These are phyloP conservation scores for Hirtodrosophila confusa DNA, from an alignment of 2,888 invertebrate genomes.

Conservation along the genomic window DNA sequence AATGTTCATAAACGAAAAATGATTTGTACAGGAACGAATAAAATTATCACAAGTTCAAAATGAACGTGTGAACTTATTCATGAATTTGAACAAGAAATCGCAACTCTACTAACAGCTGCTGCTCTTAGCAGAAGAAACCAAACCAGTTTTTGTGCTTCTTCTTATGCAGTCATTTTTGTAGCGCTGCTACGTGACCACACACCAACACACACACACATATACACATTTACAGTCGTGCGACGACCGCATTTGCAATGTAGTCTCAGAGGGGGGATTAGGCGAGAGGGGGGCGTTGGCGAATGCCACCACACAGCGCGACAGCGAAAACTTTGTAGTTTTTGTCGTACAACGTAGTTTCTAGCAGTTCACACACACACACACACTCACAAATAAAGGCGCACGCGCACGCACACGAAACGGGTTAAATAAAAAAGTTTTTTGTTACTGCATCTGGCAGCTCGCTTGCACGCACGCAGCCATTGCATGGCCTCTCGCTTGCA, in stretches of 20 bases:
- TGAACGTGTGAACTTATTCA: no score
- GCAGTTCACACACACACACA: conserved; percentile 34
- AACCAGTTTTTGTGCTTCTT: conserved; percentile 53
- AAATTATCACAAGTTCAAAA: no score
- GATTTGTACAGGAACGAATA: no score
- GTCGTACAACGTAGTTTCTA: conserved; percentile 64
- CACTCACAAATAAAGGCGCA: conserved; percentile 45
- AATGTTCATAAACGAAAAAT: no score
- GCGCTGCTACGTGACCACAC: conserved; percentile 72
- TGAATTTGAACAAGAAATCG: no score
- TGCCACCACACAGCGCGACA: conserved; percentile 71
- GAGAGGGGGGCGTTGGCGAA: conserved; percentile 37
- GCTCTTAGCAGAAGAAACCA: conserved; percentile 35
- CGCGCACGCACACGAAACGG: conserved; percentile 75
- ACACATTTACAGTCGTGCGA: conserved; percentile 43
- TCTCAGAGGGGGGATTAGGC: conserved; percentile 6
- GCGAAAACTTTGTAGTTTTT: conserved; percentile 66
- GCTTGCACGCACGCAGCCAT: conserved; percentile 34
- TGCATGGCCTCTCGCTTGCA: conserved; percentile 41
- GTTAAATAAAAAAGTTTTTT: conserved; percentile 57
- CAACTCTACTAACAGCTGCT: background rate
- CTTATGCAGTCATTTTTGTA: conserved; percentile 67
- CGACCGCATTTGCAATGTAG: conserved; percentile 68
- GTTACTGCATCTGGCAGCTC: conserved; percentile 54
- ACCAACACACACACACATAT: conserved; percentile 24